Evolutionary conservation across 1,140 invertebrate species (phyloP), one percentile per base, ranked within the genome.

Genomic region (Nylanderia fulva): DNA sequence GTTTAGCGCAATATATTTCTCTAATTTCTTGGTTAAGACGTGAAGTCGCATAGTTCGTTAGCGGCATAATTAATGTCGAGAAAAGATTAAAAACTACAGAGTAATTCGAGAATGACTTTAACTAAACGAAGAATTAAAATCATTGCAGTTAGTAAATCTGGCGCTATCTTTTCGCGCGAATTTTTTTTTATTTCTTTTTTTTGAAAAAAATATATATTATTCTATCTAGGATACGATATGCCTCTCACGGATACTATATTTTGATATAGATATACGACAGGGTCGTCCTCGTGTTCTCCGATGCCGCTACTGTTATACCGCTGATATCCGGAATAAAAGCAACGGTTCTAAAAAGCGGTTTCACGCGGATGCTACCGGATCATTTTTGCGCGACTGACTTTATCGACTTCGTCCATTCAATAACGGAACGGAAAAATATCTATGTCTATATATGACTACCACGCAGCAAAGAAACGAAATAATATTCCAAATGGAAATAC

Each of bases 291-390:
- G 52, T 82, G 13, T 82, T 29, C 15, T 48, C 66, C 42, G 27
- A 52, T 24, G 45, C n/a, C 45, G 45, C 27, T 27, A 48, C 24
- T 29, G 42, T 27, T 71, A 42, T n/a, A n/a, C n/a, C 36, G 36
- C 27, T 18, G 52, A 80, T 72, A 82, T 58, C 36, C 66, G 66
- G 54, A 71, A 82, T 72, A 82, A 71, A 82, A 72, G 60, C 24
- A 15, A 13, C 54, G 52, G 66, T 72, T 82, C 58, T 82, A 29
- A 82, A 82, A 82, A 82, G 36, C 66, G n/a, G 48, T 82, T 72
- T 72, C 66, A 58, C 52, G 66, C 24, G 77, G n/a, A 42, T 24
- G 45, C 29, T 29, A 71, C 52, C 52, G 77, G 66, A 72, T 82
- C 66, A 82, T 82, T 82, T 82, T 72, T 72, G 77, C 66, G 27